phyloP scores from a whole-genome alignment of 2,797 vertebrate genomes.

The Tragelaphus oryx region DNA sequence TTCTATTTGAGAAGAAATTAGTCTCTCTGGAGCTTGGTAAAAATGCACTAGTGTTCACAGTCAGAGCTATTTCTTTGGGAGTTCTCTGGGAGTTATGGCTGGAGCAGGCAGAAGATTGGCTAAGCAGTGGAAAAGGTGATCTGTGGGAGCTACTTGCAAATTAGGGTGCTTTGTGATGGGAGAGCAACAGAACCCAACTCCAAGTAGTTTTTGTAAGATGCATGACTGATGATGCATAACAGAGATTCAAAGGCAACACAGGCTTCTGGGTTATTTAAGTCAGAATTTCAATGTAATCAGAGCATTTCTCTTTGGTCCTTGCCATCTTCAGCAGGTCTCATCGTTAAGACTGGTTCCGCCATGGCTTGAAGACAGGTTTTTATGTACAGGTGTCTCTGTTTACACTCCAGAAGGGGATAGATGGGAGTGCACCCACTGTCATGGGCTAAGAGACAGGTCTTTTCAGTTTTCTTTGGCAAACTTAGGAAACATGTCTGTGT shows the following conservation, averaged over 20 bases:
- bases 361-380: not conserved
- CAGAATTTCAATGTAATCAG: not conserved
- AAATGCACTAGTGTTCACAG: not conserved
- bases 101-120: not conserved
- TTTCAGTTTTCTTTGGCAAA: not conserved
- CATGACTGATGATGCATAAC: not conserved
- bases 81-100: not conserved
- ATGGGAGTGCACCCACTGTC: not conserved
- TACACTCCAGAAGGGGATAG: not conserved
- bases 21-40: not conserved
- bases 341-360: accelerated
- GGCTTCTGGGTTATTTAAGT: not conserved
- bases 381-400: not conserved
- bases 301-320: not conserved
- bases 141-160: not conserved
- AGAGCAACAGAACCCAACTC: not conserved
- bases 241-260: not conserved
- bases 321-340: not conserved
- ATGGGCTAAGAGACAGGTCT: not conserved
- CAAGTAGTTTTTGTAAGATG: not conserved
- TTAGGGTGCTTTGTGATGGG: not conserved
- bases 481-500: not conserved
- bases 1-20: not conserved
- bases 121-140: not conserved
- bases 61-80: not conserved